phyloP scores from a whole-genome alignment of 2,888 invertebrate genomes.

The Andrena trimmerana region DNA sequence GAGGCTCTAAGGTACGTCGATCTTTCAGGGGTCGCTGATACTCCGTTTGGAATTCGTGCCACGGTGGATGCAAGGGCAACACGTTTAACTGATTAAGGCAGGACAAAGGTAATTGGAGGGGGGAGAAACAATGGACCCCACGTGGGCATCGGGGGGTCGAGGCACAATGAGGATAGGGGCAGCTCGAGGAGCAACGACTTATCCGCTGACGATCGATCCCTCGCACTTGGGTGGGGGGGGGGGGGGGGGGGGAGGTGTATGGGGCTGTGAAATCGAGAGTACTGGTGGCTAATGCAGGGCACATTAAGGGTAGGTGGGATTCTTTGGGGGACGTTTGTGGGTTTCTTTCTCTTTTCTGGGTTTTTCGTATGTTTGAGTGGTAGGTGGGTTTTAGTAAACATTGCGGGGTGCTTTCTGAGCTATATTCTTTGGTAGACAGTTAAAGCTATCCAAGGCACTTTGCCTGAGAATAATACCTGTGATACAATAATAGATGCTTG shows the following conservation, averaged over 20 bases:
- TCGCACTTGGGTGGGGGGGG: not conserved
- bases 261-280: no score
- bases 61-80: slow-evolving; percentile 33
- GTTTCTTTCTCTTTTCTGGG: no score
- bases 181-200: slow-evolving; percentile 24
- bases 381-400: no score
- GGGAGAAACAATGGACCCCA: slow-evolving; percentile 50
- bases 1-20: not conserved
- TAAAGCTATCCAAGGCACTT: no score
- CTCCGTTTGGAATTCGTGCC: slow-evolving; percentile 70
- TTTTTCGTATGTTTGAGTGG: no score
- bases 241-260: not conserved
- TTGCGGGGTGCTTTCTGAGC: no score
- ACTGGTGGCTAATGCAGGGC: no score
- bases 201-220: not conserved
- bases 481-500: no score
- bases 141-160: slow-evolving; percentile 13
- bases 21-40: slow-evolving; percentile 33
- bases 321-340: no score
- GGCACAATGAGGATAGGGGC: not conserved
- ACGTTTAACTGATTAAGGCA: slow-evolving; percentile 57
- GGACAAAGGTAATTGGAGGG: slow-evolving; percentile 48
- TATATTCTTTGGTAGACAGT: no score
- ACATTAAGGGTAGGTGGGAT: no score
- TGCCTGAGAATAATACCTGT: no score